Conservation (phyloP, 1,140 invertebrate genomes). For the Drosophila simulans region DNA sequence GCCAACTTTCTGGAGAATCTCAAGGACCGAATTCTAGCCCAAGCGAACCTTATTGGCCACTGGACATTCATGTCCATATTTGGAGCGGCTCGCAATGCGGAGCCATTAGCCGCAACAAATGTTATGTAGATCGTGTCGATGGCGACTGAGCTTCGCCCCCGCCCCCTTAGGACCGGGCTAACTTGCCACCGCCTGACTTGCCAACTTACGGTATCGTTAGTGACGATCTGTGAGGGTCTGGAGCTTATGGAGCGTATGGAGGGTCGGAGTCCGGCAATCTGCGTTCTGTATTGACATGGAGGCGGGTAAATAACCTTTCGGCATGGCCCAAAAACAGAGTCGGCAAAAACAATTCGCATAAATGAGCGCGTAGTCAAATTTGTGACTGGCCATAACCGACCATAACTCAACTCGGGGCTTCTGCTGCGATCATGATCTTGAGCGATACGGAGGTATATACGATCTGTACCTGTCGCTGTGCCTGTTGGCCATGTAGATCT, state of each 20-base stretch:
- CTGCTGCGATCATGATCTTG: constrained; percentile 32
- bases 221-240: constrained; percentile 55
- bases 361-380: constrained; percentile 60
- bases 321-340: constrained; percentile 35
- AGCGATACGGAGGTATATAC: constrained; percentile 8
- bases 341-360: constrained; percentile 32
- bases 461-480: constrained; percentile 20
- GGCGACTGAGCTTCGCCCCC: constrained; percentile 2
- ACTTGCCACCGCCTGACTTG: constrained; percentile 10
- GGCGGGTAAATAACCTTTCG: constrained; percentile 77
- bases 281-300: constrained; percentile 64
- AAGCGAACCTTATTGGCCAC: constrained; percentile 22
- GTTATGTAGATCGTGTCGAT: constrained; percentile 76
- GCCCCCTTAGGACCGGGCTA: constrained; percentile 1
- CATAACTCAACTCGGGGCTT: constrained; percentile 28
- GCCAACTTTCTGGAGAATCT: too few relatives aligned
- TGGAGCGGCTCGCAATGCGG: constrained; percentile 48
- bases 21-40: constrained; percentile 1
- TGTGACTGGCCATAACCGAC: constrained; percentile 38
- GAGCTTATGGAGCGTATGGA: constrained; percentile 44
- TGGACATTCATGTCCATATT: constrained; percentile 57
- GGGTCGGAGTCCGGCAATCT: constrained; percentile 27
- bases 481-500: constrained; percentile 33
- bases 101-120: constrained; percentile 75
- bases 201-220: constrained; percentile 67